Evolutionary conservation across 2,888 invertebrate genomes (phyloP).

Genomic region (Alentia gelatinosa): DNA sequence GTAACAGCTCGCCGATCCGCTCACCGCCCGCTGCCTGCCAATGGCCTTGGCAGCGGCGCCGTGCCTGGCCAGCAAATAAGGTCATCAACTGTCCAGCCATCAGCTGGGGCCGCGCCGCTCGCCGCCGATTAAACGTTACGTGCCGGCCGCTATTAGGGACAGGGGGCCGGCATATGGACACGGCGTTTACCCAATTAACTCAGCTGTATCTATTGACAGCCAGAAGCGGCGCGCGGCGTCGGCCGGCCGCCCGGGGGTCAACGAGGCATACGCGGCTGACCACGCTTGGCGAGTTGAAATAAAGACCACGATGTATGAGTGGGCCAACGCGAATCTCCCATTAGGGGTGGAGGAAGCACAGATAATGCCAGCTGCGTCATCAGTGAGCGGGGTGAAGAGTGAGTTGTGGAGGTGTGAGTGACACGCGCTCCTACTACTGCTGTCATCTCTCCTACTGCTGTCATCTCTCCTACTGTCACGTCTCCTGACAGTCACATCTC

Average conservation of each 20-base stretch:
- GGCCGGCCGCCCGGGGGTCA: neutral
- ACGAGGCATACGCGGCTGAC: neutral
- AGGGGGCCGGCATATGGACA: constrained; percentile 33
- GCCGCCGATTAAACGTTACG: constrained; percentile 9
- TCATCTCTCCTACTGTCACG: neutral
- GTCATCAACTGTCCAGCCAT: constrained; percentile 31
- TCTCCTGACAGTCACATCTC: neutral
- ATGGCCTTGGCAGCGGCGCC: neutral
- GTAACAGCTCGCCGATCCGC: no score
- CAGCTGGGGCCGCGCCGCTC: neutral
- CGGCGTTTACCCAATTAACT: constrained; percentile 48
- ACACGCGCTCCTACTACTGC: neutral
- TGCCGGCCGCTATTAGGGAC: constrained; percentile 4
- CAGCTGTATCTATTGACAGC: constrained; percentile 47
- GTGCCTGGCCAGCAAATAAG: constrained; percentile 14
- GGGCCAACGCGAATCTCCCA: neutral
- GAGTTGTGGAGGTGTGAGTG: neutral
- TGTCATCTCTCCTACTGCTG: neutral
- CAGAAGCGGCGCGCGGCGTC: neutral
- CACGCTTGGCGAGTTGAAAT: constrained; percentile 32
- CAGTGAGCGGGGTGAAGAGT: neutral
- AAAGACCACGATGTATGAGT: constrained; percentile 2
- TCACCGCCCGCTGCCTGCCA: neutral
- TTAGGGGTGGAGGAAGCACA: neutral
- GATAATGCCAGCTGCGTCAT: constrained; percentile 7